Conservation (phyloP, 2,113 vertebrate species). For the Neolamprologus devosi region DNA sequence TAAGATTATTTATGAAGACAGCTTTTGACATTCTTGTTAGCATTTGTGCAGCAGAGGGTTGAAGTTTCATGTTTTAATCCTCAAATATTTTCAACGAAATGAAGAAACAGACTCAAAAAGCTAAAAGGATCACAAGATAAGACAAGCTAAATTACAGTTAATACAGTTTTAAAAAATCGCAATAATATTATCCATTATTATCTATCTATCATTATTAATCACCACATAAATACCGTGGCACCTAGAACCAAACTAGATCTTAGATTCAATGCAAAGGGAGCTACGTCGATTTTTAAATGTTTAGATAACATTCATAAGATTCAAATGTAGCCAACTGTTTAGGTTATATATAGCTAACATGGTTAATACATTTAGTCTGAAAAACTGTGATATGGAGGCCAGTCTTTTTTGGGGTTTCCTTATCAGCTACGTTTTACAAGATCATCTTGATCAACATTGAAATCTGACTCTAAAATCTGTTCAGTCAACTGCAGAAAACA, state of each 20-base stretch:
- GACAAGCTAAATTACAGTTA: background rate
- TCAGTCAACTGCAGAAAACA: background rate
- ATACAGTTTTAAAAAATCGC: background rate
- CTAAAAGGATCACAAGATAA: background rate
- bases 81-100: constrained; percentile 25
- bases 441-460: background rate
- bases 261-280: background rate
- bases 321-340: background rate
- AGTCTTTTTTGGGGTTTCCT: background rate
- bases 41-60: constrained; percentile 48
- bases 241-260: background rate
- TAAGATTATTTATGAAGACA: constrained; percentile 40
- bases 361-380: background rate
- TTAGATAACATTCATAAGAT: background rate
- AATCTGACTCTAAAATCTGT: background rate
- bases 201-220: background rate
- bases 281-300: background rate
- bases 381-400: background rate
- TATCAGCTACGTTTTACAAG: background rate
- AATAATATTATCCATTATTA: background rate
- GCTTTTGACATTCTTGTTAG: constrained; percentile 51
- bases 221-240: background rate
- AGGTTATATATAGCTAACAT: background rate
- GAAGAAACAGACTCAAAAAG: background rate
- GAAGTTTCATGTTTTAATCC: background rate